Evolutionary conservation across 2,888 invertebrate species (phyloP).

Genomic region (Esperia sulphurella): DNA sequence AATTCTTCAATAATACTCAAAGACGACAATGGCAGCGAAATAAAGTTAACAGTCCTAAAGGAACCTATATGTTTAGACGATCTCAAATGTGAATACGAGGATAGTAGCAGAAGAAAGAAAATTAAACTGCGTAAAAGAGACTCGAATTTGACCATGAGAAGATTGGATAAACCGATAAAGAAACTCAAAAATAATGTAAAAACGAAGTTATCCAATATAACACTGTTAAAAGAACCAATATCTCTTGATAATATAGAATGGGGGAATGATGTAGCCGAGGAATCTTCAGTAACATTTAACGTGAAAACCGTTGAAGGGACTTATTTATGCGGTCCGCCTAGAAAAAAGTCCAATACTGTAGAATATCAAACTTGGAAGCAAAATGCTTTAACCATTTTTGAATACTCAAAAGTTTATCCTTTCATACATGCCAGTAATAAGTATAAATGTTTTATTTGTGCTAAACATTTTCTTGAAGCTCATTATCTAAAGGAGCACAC

Average conservation of each 20-base stretch:
- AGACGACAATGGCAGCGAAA: constrained; percentile 44
- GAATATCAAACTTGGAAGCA: constrained; percentile 37
- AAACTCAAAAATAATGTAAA: constrained; percentile 3
- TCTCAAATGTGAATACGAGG: constrained; percentile 33
- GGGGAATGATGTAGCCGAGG: constrained; percentile 14
- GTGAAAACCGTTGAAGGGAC: constrained; percentile 33
- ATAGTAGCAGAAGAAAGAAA: constrained; percentile 4
- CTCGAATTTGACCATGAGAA: neutral
- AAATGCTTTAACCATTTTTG: constrained; percentile 50
- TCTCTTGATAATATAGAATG: constrained; percentile 33
- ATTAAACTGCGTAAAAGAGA: neutral
- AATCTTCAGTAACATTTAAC: constrained; percentile 28
- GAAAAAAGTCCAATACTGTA: constrained; percentile 13
- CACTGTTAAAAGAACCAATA: constrained; percentile 43
- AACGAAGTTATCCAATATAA: constrained; percentile 15
- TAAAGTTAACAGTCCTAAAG: constrained; percentile 43
- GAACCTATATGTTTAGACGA: constrained; percentile 42
- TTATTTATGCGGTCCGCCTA: constrained; percentile 9
- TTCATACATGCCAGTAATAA: constrained; percentile 50
- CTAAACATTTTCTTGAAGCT: constrained; percentile 39
- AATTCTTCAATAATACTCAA: constrained; percentile 45
- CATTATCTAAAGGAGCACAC: constrained; percentile 41
- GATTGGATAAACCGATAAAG: neutral
- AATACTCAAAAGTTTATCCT: constrained; percentile 52
- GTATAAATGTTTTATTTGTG: constrained; percentile 58